phyloP scores from a whole-genome alignment of 1,140 invertebrate species.

The Teleogryllus occipitalis region DNA sequence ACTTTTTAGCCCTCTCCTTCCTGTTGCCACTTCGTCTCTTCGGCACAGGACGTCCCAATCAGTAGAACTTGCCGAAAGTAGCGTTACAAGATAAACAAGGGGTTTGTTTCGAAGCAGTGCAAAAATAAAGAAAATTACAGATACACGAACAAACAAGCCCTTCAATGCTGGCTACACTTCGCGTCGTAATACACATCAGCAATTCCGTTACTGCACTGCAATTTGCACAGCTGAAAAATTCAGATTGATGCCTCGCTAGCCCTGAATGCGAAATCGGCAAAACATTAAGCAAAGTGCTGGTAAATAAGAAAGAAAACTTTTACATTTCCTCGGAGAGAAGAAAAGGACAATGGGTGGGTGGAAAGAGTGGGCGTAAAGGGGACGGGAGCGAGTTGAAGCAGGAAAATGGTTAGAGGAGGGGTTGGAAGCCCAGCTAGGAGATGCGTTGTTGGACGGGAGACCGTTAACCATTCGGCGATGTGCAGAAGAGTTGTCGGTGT shows the following conservation, averaged over 20 bases:
- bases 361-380: background rate
- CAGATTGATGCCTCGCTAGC: background rate
- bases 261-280: background rate
- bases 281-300: constrained; percentile 1
- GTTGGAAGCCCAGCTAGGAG: background rate
- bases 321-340: background rate
- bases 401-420: background rate
- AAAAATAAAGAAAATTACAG: background rate
- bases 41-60: background rate
- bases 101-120: background rate
- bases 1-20: too few species aligned
- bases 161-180: background rate
- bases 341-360: background rate
- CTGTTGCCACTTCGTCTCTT: background rate
- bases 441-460: too few species aligned
- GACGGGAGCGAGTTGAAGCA: too few species aligned
- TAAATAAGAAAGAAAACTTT: background rate
- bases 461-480: too few species aligned
- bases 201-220: background rate
- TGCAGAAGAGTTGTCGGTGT: too few species aligned
- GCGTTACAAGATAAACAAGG: background rate
- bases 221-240: constrained; percentile 5
- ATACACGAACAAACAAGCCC: background rate
- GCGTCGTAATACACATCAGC: background rate
- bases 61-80: background rate